Percentiles rank a stretch among this genome's conserved stretches.
These are phyloP conservation scores for Uropetala carovei DNA, from an alignment of 2,888 invertebrate genomes.

Conservation along the genomic window DNA sequence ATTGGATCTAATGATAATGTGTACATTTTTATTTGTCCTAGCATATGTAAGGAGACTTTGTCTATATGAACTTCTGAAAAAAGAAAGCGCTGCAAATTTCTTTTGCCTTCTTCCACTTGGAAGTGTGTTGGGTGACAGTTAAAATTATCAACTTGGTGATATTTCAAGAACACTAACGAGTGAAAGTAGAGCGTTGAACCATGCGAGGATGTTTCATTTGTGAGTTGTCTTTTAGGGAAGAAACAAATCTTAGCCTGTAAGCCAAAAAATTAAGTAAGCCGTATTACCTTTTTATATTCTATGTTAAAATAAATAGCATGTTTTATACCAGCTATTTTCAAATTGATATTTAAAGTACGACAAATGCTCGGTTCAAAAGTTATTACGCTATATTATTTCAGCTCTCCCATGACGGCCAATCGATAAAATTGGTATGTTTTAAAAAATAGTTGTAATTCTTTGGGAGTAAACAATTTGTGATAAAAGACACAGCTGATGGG, in stretches of 20 bases:
- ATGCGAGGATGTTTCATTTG: not conserved
- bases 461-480: too few species aligned
- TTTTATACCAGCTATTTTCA: too few species aligned
- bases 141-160: not conserved
- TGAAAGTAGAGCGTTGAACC: slow-evolving; percentile 44
- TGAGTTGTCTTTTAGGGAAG: not conserved
- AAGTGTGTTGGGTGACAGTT: slow-evolving; percentile 42
- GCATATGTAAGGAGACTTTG: not conserved
- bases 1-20: not conserved
- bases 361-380: too few species aligned
- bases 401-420: too few species aligned
- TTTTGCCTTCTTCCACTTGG: not conserved
- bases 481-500: too few species aligned
- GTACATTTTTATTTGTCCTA: not conserved
- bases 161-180: slow-evolving; percentile 17
- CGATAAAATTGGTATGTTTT: too few species aligned
- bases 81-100: slow-evolving; percentile 28
- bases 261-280: too few species aligned
- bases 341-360: too few species aligned
- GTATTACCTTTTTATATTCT: too few species aligned
- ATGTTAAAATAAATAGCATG: too few species aligned
- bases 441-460: too few species aligned
- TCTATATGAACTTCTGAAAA: not conserved
- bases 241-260: not conserved
- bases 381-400: too few species aligned